Evolutionary conservation across 2,888 invertebrate genomes (phyloP), one percentile per base, ranked within the genome.

Genomic region (Spicauda simplicius): DNA sequence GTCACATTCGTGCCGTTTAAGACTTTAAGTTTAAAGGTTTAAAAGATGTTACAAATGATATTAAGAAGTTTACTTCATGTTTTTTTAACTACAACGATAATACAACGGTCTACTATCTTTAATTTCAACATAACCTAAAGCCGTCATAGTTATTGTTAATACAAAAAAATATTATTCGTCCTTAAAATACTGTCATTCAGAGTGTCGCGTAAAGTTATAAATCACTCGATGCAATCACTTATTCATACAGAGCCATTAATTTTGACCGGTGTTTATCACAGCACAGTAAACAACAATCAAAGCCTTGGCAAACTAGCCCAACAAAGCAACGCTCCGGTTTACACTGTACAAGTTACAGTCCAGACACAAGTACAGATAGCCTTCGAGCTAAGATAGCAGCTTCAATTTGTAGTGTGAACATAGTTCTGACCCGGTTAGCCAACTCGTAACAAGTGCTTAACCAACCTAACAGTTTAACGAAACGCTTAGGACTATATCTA

Each of bases 281-380:
- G 25, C 25, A 25, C 25, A 55, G 55, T 55, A 60, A 70, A 63
- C 67, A 55, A 53, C 62, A 69, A 65, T 65, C 62, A 54, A 61
- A 59, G 59, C 64, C 63, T 56, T 68, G 61, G 54, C 65, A 65
- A 50, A 59, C 58, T 58, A 57, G 20, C 62, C 55, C 60, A 37
- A 65, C 65, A 65, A 59, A 59, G 59, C 59, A 37, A 50, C 58
- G 58, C 25, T 50, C 5, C 41, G 25, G 59, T 65, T 60, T 65
- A 65, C 65, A 60, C 65, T 55, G 65, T 48, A 45, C 65, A 60
- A 65, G 59, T 65, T 65, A 41, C 41, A n/a, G 45, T n/a, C 57
- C 57, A 18, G 33, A 55, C 33, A 54, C 20, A 16, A 18, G 25
- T 54, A 63, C 37, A 62, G 37, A 53, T 53, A 54, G 16, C 54